These are phyloP conservation scores for Gymnocheta viridis DNA, from an alignment of 2,888 invertebrate species.

Conservation along the genomic window DNA sequence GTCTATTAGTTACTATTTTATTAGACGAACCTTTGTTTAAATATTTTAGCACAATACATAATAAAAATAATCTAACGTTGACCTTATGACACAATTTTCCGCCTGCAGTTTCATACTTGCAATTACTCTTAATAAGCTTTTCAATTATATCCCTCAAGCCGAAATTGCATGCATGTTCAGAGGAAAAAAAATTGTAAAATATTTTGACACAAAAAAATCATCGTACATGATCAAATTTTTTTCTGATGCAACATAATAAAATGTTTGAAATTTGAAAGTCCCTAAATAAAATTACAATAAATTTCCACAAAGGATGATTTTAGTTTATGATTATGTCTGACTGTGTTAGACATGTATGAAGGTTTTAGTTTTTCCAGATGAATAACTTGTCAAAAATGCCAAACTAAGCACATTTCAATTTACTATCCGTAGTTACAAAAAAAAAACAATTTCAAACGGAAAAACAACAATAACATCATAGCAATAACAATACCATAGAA, in stretches of 20 bases:
- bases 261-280: constrained; percentile 17
- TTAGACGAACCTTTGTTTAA: not conserved
- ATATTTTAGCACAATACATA: not conserved
- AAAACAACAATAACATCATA: constrained; percentile 7
- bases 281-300: constrained; percentile 18
- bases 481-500: constrained; percentile 19
- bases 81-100: not conserved
- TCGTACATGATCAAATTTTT: constrained; percentile 18
- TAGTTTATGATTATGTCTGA: not conserved
- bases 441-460: not conserved
- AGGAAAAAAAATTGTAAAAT: not conserved
- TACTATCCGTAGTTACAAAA: constrained; percentile 6
- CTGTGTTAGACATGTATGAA: not conserved
- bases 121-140: not conserved
- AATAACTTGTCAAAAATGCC: constrained; percentile 48
- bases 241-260: constrained; percentile 13
- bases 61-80: not conserved
- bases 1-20: not conserved
- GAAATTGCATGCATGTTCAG: not conserved
- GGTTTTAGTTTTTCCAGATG: constrained; percentile 30
- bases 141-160: not conserved
- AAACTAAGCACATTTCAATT: constrained; percentile 46
- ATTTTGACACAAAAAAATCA: constrained; percentile 37
- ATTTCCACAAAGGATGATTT: not conserved
- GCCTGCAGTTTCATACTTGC: not conserved